Evolutionary conservation across 2,113 vertebrate genomes (phyloP).

Genomic region (Trochalopteron elliotii): DNA sequence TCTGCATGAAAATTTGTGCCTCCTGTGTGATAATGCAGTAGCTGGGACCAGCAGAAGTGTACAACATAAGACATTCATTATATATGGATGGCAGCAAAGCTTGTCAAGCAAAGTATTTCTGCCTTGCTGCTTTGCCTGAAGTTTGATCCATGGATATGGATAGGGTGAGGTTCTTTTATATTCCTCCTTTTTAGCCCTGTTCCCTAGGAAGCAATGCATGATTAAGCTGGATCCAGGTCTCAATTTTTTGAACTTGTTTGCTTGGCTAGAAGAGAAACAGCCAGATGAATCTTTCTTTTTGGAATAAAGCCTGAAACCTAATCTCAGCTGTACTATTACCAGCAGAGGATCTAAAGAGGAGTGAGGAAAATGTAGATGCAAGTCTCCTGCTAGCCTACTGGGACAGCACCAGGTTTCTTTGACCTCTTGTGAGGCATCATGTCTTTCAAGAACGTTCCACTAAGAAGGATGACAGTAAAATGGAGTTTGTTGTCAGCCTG

Average conservation of each 20-base stretch:
- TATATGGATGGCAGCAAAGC: neutral
- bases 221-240: neutral
- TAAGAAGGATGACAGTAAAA: neutral
- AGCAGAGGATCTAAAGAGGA: neutral
- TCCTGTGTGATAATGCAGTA: neutral
- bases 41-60: neutral
- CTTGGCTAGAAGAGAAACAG: neutral
- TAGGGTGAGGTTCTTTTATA: neutral
- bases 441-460: neutral
- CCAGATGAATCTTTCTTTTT: neutral
- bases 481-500: neutral
- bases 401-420: neutral
- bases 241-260: neutral
- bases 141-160: neutral
- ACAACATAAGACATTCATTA: neutral
- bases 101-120: neutral
- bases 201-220: rapidly evolving
- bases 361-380: neutral
- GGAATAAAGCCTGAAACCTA: neutral
- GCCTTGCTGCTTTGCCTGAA: neutral
- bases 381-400: neutral
- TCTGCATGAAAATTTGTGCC: neutral
- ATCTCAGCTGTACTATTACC: neutral
- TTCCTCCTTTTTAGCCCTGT: neutral
- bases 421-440: neutral